Base-by-base conservation (phyloP, 1,140 invertebrate species). In the Sesamia nonagrioides region DNA sequence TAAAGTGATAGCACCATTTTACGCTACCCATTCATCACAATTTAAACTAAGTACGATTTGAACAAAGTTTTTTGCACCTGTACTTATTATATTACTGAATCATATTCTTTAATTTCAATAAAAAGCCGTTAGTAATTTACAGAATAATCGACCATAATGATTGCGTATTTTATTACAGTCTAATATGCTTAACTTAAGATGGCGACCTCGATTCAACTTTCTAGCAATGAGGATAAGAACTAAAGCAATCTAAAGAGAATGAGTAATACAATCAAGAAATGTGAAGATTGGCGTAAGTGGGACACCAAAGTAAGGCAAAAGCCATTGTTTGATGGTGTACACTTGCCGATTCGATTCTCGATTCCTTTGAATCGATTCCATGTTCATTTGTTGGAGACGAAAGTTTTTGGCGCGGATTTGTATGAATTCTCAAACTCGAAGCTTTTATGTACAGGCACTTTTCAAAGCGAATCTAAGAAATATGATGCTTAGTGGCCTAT, bases 211-310 rank as follows among this genome's bases (percentile, higher is more conserved):
- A 75, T 61, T 74, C 77, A 15, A 75, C 73, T 75, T 75, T 75
- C 73, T 61, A 75, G 21, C 42, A 80, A 86, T 86, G 81, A 75
- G 89, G 88, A 91, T 89, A 87, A 89, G 85, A 87, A 84, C 86
- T 87, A 88, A 88, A 82, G 82, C 88, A 88, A 84, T 85, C 84
- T 82, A 90, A 87, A 86, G 81, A 88, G 60, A 42, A 68, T 58
- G 52, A 69, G 35, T 52, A 50, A 69, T 63, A 63, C 63, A 69
- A 77, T 69, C 17, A 50, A 77, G 73, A 56, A 77, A 66, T 69
- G 69, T 69, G 18, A 58, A 77, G 61, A 77, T 75, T 75, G 73
- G 73, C 73, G 63, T 77, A 87, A 91, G 86, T 91, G 84, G 88
- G 78, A 87, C 88, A 77, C 13, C 66, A 68, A 80, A 58, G 56